Conservation (phyloP, 2,797 vertebrate species). For the Hippoglossus hippoglossus region DNA sequence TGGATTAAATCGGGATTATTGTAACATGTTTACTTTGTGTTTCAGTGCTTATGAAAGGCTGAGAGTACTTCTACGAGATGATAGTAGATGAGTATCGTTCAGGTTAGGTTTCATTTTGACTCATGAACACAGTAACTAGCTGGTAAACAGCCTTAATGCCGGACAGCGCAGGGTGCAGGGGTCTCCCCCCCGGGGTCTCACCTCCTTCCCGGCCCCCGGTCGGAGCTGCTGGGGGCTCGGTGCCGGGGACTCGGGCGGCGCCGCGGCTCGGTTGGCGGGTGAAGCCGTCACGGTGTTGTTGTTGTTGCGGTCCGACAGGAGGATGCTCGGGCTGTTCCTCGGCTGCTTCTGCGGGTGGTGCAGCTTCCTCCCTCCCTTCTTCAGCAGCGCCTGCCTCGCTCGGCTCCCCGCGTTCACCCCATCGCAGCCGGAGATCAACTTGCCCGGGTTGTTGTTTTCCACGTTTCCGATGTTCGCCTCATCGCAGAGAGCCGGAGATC, state of each 20-base stretch:
- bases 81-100: no score
- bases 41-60: no score
- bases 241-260: slow-evolving; percentile 3
- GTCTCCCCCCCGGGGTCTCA: background rate
- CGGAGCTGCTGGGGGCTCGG: slow-evolving; percentile 51
- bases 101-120: no score
- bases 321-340: slow-evolving; percentile 31
- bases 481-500: slow-evolving; percentile 33
- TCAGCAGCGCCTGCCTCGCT: slow-evolving; percentile 48
- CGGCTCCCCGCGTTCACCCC: slow-evolving; percentile 35
- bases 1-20: no score
- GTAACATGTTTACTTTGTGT: no score
- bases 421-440: slow-evolving; percentile 14
- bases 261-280: background rate
- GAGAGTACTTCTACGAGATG: no score
- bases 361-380: slow-evolving; percentile 64
- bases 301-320: slow-evolving; percentile 59
- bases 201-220: slow-evolving; percentile 62
- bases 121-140: no score
- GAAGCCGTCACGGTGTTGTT: slow-evolving; percentile 33
- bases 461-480: slow-evolving; percentile 53
- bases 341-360: slow-evolving; percentile 49
- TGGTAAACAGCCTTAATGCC: no score
- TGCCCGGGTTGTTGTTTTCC: slow-evolving; percentile 66
- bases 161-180: background rate